Conservation (phyloP, 2,797 vertebrate genomes). For the Poecilia wingei region DNA sequence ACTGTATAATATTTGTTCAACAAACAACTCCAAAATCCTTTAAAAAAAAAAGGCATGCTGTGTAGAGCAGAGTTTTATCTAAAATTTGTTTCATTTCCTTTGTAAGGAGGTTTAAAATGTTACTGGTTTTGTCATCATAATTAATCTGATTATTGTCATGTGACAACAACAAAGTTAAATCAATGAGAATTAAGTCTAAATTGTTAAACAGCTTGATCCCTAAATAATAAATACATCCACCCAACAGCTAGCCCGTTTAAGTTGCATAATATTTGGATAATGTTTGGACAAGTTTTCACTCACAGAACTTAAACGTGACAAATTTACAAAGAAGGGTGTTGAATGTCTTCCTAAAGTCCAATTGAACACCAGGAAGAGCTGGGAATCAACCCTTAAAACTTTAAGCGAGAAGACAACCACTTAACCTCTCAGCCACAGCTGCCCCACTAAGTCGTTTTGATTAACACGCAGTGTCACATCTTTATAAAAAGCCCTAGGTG, state of each 20-base stretch:
- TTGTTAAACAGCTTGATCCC: background rate
- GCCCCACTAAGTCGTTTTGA: background rate
- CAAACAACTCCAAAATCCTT: background rate
- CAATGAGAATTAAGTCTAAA: background rate
- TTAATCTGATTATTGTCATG: background rate
- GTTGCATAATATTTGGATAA: background rate
- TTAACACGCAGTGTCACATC: conserved; percentile 1
- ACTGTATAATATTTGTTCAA: background rate
- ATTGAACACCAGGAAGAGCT: background rate
- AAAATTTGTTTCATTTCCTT: background rate
- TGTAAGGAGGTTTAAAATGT: background rate
- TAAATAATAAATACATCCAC: background rate
- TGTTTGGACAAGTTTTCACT: background rate
- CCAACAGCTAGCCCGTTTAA: background rate
- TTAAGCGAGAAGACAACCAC: background rate
- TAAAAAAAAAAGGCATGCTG: background rate
- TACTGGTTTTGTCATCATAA: background rate
- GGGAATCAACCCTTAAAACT: background rate
- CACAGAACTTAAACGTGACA: background rate
- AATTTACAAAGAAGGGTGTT: background rate
- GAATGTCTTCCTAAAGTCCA: background rate
- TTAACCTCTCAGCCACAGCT: conserved; percentile 3
- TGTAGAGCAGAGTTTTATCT: background rate
- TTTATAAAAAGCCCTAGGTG: background rate
- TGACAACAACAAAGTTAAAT: background rate